Base-by-base conservation (phyloP, 2,113 vertebrate genomes). In the Lynx canadensis region DNA sequence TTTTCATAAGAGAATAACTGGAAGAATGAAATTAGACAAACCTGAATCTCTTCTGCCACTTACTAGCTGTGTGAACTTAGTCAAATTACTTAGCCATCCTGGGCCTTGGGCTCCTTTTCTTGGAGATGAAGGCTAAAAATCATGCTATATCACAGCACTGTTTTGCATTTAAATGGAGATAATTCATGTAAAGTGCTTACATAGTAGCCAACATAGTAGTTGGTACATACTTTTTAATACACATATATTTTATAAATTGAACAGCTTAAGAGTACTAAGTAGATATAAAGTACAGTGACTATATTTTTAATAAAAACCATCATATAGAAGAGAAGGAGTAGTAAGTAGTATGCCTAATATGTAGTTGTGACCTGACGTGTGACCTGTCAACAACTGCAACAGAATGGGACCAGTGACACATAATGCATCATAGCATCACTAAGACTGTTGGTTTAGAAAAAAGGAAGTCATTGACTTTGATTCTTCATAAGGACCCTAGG, bases 101-200 rank as follows among this genome's bases (percentile, higher is more conserved):
- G 10, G 76, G 41, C 13, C 25, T 76, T 45, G 65, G 57, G 3
- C 45, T 91, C 11, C 50, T 85, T 66, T 69, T 36, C 27, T 91
- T 8, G 57, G 91, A 81, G 66, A 66, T 33, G 12, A 90, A 25
- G 15, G 4, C 89, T 80, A 52, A 96, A 89, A 80, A 68, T 74
- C 63, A 88, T 55, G 57, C 68, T 50, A 63, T 94, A 19, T 89
- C 48, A 66, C 19, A 80, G 65, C 8, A 57, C 25, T 95, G 41
- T 78, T 92, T 41, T 91, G 31, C 87, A 45, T 31, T 45, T 93
- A 89, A 82, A 38, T 33, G 66, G 41, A 87, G 96, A 90, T 90
- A 93, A 71, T 71, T 81, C 33, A 52, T 12, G 0, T 86, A 73
- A 89, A 91, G 66, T 45, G 5, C 7, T 80, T 71, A 45, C 45